Percentiles rank a stretch among this genome's conserved stretches.
Evolutionary conservation across 2,888 invertebrate species (phyloP).

Genomic region (Caenorhabditis sp.): DNA sequence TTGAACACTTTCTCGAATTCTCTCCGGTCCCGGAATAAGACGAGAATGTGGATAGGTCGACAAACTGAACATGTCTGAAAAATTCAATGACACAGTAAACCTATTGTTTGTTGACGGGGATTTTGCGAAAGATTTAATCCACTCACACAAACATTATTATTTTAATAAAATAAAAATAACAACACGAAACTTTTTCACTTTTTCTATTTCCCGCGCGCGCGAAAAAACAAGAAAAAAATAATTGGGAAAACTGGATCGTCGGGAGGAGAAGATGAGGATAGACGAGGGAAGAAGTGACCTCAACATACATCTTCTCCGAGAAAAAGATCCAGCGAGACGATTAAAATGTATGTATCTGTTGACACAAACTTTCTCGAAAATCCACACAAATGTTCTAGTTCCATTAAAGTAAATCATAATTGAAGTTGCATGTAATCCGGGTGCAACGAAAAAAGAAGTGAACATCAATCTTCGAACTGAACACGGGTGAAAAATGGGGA

Average conservation of each 20-base stretch:
- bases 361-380: no score
- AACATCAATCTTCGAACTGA: no score
- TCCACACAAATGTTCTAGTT: no score
- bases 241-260: neutral
- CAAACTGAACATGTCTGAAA: neutral
- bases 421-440: no score
- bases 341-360: no score
- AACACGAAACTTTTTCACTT: neutral
- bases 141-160: neutral
- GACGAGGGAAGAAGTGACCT: neutral
- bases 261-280: neutral
- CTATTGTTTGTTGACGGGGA: neutral
- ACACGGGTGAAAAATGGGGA: no score
- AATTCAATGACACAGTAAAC: neutral
- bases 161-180: neutral
- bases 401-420: no score
- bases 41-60: slow-evolving; percentile 26
- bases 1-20: slow-evolving; percentile 56
- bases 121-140: no score
- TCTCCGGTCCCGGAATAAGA: slow-evolving; percentile 54
- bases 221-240: neutral
- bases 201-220: neutral
- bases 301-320: neutral
- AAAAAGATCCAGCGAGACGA: no score
- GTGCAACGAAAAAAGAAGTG: no score